Percentiles rank a stretch among this genome's conserved stretches.
phyloP scores from a whole-genome alignment of 1,140 invertebrate species.

The Parasteatoda tepidariorum region DNA sequence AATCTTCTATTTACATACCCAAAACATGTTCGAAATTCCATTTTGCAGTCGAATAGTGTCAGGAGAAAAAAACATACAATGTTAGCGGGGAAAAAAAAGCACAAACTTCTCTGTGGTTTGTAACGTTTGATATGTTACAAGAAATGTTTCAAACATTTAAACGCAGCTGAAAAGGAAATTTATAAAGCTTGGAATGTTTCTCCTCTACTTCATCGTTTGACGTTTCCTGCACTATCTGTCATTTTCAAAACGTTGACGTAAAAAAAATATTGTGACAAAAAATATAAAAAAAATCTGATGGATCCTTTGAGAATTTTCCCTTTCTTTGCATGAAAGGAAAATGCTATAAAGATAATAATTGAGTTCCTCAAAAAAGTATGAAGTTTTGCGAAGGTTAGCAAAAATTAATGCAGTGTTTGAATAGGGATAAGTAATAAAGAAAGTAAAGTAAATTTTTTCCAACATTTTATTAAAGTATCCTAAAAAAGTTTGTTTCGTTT shows the following conservation, averaged over 20 bases:
- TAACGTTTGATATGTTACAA: slow-evolving; percentile 34
- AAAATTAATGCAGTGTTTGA: not conserved
- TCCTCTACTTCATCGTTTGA: slow-evolving; percentile 26
- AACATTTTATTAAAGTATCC: too few species aligned
- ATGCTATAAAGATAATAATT: not conserved
- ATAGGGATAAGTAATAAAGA: not conserved
- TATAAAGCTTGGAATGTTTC: slow-evolving; percentile 39
- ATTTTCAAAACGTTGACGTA: slow-evolving; percentile 21
- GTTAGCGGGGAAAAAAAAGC: not conserved
- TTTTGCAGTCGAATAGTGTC: slow-evolving; percentile 38
- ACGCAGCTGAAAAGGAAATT: slow-evolving; percentile 34
- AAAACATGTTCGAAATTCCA: slow-evolving; percentile 27
- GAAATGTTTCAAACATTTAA: slow-evolving; percentile 35
- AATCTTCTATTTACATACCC: slow-evolving; percentile 29
- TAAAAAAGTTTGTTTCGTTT: too few species aligned
- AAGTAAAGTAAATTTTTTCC: too few species aligned
- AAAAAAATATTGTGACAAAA: not conserved
- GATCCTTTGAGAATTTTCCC: too few species aligned
- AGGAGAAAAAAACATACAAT: slow-evolving; percentile 15
- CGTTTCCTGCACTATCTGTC: slow-evolving; percentile 28
- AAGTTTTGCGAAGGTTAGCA: not conserved
- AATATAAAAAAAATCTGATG: too few species aligned
- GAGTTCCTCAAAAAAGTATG: not conserved
- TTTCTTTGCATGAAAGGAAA: not conserved
- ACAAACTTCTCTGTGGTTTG: slow-evolving; percentile 33